A percentile compares a stretch with the other conserved stretches of the same genome.
phyloP scores from a whole-genome alignment of 2,797 vertebrate species.

The Sebastes melanostomus region DNA sequence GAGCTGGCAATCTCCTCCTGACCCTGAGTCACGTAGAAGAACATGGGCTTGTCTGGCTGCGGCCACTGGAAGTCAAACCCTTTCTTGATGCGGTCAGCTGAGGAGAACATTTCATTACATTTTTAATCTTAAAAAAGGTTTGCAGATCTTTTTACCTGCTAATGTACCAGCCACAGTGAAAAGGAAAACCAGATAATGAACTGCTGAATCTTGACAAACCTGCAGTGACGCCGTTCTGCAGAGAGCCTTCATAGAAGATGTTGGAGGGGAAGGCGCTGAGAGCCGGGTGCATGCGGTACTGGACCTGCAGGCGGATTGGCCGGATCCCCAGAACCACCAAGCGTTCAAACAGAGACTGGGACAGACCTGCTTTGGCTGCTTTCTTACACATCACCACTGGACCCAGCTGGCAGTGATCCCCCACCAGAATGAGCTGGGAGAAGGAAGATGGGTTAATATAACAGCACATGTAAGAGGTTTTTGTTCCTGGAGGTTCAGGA shows the following conservation, averaged over 20 bases:
- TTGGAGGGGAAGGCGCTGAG: conserved; percentile 99
- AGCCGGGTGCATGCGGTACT: conserved; percentile 98
- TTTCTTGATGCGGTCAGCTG: conserved; percentile 98
- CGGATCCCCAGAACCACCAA: conserved; percentile 97
- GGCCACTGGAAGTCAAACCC: conserved; percentile 99
- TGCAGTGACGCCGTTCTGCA: conserved; percentile 97
- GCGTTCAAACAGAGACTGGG: conserved; percentile 96
- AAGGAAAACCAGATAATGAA: neutral
- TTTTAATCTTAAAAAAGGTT: neutral
- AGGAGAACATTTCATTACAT: neutral
- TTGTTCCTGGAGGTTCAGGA: neutral
- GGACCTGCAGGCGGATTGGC: conserved; percentile 97
- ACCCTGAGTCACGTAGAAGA: conserved; percentile 98
- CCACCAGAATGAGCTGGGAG: conserved; percentile 93
- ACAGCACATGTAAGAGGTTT: neutral
- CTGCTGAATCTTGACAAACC: conserved; percentile 60
- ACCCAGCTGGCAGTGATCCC: conserved; percentile 98
- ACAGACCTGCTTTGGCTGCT: conserved; percentile 95
- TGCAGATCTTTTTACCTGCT: neutral
- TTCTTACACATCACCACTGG: conserved; percentile 99
- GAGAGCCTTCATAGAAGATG: conserved; percentile 98
- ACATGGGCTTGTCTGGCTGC: conserved; percentile 98
- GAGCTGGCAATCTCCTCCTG: conserved; percentile 99
- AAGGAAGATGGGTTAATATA: neutral
- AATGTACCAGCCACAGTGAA: neutral